Percentiles rank a stretch among this genome's conserved stretches.
These are phyloP conservation scores for Noctua pronuba DNA, from an alignment of 2,888 invertebrate species.

Conservation along the genomic window DNA sequence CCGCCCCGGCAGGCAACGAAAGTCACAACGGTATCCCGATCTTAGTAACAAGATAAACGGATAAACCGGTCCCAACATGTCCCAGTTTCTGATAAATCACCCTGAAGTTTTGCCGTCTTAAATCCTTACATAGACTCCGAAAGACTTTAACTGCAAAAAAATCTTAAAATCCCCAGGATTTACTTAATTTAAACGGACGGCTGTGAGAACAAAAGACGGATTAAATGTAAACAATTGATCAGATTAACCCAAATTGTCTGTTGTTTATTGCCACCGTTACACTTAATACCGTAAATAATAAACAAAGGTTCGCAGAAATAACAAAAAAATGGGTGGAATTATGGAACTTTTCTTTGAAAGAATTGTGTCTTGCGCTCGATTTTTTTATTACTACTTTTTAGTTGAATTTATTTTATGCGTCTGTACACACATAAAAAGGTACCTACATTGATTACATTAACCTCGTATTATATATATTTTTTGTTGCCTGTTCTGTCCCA, in stretches of 20 bases:
- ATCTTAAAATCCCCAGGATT: constrained; percentile 38
- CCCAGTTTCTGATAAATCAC: constrained; percentile 42
- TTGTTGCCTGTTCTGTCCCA: no score
- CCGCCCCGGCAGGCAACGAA: no score
- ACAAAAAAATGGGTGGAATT: neutral
- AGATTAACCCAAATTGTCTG: constrained; percentile 29
- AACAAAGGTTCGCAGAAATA: constrained; percentile 35
- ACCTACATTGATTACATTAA: neutral
- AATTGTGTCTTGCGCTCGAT: neutral
- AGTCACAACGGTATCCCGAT: neutral
- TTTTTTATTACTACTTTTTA: neutral
- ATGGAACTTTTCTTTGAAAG: neutral
- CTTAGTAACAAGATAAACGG: constrained; percentile 21
- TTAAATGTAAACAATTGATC: constrained; percentile 40
- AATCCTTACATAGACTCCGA: constrained; percentile 24
- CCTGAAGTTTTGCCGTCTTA: constrained; percentile 55
- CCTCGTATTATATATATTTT: no score
- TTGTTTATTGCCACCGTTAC: constrained; percentile 44
- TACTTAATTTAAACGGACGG: constrained; percentile 15
- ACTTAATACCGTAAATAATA: constrained; percentile 40
- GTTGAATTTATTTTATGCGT: neutral
- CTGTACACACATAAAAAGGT: neutral
- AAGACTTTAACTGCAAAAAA: constrained; percentile 22
- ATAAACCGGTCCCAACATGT: constrained; percentile 32
- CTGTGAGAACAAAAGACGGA: constrained; percentile 42